Evolutionary conservation across 2,888 invertebrate species (phyloP), one percentile per base, ranked within the genome.

Genomic region (Pelosia muscerda): DNA sequence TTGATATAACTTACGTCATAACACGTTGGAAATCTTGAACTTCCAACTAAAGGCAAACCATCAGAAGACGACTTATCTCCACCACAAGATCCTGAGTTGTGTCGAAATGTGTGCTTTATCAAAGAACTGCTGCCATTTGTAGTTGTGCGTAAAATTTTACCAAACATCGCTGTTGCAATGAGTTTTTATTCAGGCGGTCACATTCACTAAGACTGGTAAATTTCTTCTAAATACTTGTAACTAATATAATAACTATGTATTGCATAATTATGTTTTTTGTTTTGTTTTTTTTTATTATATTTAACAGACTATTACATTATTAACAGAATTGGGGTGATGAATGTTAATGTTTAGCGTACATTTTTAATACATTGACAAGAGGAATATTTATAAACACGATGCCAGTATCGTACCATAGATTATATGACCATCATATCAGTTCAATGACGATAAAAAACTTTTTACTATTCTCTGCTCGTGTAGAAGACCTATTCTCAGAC

Each of bases 1-100:
- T 25, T 1, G n/a, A 13, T 55, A 11, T 8, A 23, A 77, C 86
- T 83, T 73, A 88, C 87, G 28, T 87, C 86, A 65, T 87, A 87
- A 68, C 77, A 68, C 38, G 80, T 77, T 0, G 83, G 77, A 42
- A 70, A 65, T 13, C 71, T 77, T 10, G 80, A 79, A 15, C 72
- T 73, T 9, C 69, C 74, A 15, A 74, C 63, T 9, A 75, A 65
- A 34, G 67, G 63, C 11, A 65, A 57, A 60, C 65, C 69, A 15
- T 13, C 13, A 38, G 38, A 15, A 38, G 38, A 38, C 15, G 60
- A 58, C 0, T 60, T 23, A 25, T 42, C 28, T 10, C 31, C 56
- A 25, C 19, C 22, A 56, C n/a, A 23, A 56, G 15, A 63, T n/a
- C 31, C 11, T 31, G 61, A 62, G 23, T 6, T 13, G 23, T 38